Conservation (phyloP, 2,888 invertebrate genomes). For the Ichneumoninae sp. region DNA sequence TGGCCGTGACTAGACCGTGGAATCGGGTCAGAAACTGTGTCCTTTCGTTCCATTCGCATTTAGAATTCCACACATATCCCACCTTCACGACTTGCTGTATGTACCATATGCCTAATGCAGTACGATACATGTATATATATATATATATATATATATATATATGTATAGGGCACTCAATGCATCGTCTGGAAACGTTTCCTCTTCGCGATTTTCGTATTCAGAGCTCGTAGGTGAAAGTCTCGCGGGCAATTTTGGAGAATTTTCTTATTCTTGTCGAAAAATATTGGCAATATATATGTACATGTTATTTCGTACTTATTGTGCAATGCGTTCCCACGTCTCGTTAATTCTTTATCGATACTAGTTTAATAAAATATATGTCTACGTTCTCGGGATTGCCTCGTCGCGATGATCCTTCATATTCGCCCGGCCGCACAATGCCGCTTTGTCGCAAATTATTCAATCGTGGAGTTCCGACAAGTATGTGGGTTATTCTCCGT, state of each 20-base stretch:
- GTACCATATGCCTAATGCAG: too few relatives aligned
- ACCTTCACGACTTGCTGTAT: not conserved
- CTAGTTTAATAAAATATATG: not conserved
- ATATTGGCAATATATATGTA: not conserved
- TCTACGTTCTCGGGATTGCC: not conserved
- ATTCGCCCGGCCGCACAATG: not conserved
- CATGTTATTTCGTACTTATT: not conserved
- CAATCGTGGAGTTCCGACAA: slow-evolving; percentile 9
- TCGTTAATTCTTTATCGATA: slow-evolving; percentile 4
- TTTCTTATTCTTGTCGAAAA: slow-evolving; percentile 19
- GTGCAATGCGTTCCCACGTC: not conserved
- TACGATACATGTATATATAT: not conserved
- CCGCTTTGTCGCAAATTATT: slow-evolving; percentile 33
- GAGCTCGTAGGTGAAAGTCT: slow-evolving; percentile 53
- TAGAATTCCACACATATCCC: slow-evolving; percentile 54
- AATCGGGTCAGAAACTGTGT: slow-evolving; percentile 79
- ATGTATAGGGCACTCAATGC: not conserved
- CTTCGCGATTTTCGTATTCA: slow-evolving; percentile 53
- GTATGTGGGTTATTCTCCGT: slow-evolving; percentile 3
- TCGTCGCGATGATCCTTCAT: not conserved
- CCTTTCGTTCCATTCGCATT: slow-evolving; percentile 71
- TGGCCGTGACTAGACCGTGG: slow-evolving; percentile 71
- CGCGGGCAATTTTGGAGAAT: slow-evolving; percentile 27
- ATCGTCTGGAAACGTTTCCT: slow-evolving; percentile 37
- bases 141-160: slow-evolving; percentile 23